phyloP scores from a whole-genome alignment of 2,113 vertebrate species.

The Excalfactoria chinensis region DNA sequence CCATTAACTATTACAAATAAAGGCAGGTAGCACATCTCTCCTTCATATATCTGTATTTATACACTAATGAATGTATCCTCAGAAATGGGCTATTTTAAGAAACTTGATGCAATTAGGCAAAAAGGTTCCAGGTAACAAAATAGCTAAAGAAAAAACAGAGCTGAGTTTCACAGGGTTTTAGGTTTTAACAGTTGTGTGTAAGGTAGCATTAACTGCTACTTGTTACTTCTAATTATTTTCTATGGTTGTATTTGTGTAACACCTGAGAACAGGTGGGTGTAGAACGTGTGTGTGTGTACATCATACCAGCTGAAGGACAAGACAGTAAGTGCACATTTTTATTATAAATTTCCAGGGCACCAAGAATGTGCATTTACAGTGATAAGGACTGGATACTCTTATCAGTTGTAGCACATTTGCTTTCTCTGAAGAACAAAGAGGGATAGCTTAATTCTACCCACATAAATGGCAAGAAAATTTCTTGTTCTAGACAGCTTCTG shows the following conservation, averaged over 20 bases:
- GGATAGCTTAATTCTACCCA: not conserved
- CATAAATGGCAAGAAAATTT: not conserved
- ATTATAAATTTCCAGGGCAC: not conserved
- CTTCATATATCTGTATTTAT: not conserved
- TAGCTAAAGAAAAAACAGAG: not conserved
- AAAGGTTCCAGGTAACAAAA: not conserved
- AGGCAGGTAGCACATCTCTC: not conserved
- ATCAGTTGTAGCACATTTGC: not conserved
- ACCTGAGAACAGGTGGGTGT: not conserved
- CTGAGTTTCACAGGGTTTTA: rapidly evolving
- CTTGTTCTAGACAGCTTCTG: not conserved
- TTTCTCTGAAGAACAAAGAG: not conserved
- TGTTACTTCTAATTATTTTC: not conserved
- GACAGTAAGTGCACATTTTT: not conserved
- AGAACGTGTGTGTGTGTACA: not conserved
- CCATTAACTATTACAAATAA: not conserved
- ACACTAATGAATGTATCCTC: constrained; percentile 8
- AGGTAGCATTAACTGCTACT: constrained; percentile 29
- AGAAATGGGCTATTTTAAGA: not conserved
- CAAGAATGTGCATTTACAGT: not conserved
- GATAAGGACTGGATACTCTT: not conserved
- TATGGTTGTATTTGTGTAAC: not conserved
- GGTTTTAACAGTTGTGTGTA: not conserved
- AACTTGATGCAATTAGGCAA: not conserved
- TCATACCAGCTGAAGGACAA: rapidly evolving